Conservation (phyloP, 1,140 invertebrate species). For the Drosophila ambigua region DNA sequence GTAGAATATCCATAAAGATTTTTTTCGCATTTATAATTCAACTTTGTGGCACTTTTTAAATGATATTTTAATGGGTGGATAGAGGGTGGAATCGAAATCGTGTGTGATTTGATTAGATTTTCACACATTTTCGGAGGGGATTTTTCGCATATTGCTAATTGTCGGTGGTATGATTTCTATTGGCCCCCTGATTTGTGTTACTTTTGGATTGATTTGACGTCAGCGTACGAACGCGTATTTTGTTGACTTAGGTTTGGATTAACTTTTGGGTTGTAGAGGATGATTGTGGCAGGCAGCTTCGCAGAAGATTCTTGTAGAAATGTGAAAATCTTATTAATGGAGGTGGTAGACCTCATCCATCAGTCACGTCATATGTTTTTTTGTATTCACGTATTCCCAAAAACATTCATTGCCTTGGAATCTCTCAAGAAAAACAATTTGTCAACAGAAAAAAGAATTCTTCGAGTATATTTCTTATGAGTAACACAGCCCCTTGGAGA, state of each 20-base stretch:
- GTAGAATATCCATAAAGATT: slow-evolving; percentile 6
- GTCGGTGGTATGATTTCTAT: slow-evolving; percentile 31
- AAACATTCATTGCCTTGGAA: slow-evolving; percentile 28
- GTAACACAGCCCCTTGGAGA: slow-evolving; percentile 34
- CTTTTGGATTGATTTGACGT: slow-evolving; percentile 49
- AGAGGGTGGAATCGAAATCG: neutral
- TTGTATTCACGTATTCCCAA: neutral
- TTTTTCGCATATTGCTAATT: slow-evolving; percentile 65
- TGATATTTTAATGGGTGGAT: neutral
- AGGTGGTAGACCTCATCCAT: neutral
- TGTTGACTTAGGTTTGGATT: slow-evolving; percentile 39
- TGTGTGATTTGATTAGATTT: slow-evolving; percentile 56
- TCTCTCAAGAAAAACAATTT: slow-evolving; percentile 36
- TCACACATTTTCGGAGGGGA: slow-evolving; percentile 49
- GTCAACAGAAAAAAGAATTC: slow-evolving; percentile 40
- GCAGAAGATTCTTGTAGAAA: too few relatives aligned
- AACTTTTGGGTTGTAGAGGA: too few relatives aligned
- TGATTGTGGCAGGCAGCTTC: neutral
- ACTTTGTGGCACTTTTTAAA: slow-evolving; percentile 33
- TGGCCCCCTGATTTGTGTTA: slow-evolving; percentile 20
- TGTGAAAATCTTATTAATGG: too few relatives aligned
- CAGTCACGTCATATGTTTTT: neutral
- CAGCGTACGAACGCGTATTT: slow-evolving; percentile 2
- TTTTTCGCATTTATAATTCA: slow-evolving; percentile 34
- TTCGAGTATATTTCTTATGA: slow-evolving; percentile 40